A percentile compares a stretch with the other conserved stretches of the same genome.
phyloP scores from a whole-genome alignment of 2,113 vertebrate species.

The Serilophus lunatus region DNA sequence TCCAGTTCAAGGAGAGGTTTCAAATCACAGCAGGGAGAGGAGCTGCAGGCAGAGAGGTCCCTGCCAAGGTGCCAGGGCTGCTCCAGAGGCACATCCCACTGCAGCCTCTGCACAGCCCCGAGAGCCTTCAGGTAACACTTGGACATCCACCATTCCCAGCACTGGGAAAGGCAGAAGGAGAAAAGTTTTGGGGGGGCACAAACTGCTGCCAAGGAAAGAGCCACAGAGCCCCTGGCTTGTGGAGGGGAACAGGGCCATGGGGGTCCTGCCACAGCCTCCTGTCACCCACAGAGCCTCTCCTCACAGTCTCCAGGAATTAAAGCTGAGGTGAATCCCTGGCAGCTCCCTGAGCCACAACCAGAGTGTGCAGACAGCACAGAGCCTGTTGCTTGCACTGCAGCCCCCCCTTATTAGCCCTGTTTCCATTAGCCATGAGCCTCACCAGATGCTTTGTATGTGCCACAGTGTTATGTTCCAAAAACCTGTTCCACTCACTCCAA shows the following conservation, averaged over 20 bases:
- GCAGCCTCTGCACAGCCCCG: accelerated
- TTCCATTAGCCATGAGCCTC: accelerated
- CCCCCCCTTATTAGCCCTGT: accelerated
- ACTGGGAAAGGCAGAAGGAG: accelerated
- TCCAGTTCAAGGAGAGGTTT: background rate
- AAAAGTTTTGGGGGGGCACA: accelerated
- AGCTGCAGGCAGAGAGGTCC: background rate
- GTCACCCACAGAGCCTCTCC: background rate
- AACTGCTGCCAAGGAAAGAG: background rate
- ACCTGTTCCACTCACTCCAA: background rate
- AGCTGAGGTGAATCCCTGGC: accelerated
- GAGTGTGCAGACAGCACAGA: accelerated
- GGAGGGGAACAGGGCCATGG: background rate
- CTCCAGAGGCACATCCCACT: background rate
- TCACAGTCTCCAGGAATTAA: background rate
- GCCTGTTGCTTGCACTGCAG: accelerated
- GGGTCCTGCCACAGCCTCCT: background rate
- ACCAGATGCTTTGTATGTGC: accelerated
- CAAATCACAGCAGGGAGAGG: background rate
- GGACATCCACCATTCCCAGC: background rate
- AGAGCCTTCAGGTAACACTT: background rate
- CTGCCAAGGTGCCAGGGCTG: background rate
- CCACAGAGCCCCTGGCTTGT: accelerated
- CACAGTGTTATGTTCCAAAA: background rate
- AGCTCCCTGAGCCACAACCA: accelerated